Evolutionary conservation across 1,140 invertebrate genomes (phyloP), one percentile per base, ranked within the genome.

Genomic region (Eumeta japonica): DNA sequence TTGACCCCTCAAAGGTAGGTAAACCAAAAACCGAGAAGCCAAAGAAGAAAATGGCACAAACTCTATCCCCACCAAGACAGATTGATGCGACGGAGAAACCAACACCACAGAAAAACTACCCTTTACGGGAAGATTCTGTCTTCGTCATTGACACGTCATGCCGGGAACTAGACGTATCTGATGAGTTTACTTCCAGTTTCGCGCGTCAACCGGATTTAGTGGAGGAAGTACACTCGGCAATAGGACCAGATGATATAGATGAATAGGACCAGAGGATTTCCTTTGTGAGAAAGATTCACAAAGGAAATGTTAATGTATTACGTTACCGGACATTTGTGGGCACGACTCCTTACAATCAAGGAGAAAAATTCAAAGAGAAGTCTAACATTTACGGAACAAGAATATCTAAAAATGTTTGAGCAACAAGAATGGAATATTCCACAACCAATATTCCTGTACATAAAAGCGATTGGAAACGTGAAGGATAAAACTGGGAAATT

Each of bases 1-100:
- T 52, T 27, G 38, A 52, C 18, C 47, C 49, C 15, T 17, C 16
- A 2, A 49, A 49, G 29, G 31, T 50, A 20, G 49, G 43, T 29
- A 50, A 37, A 38, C 10, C 16, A 27, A 24, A 24, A 10, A 10
- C 14, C 11, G 41, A 28, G 10, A 34, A 34, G 9, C 15, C 29
- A 11, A 16, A 24, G 4, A n/a, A 15, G 11, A 16, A 37, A 11
- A 30, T 43, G 2, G 5, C 20, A 24, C 5, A 5, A n/a, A n/a
- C 20, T 7, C 5, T 24, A 7, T n/a, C 37, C 1, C 11, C 34
- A 18, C 42, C 42, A 35, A 45, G 35, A 28, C 31, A 32, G n/a
- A 2, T 28, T 2, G 42, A 45, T 17, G 39, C 39, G 39, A 37
- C 42, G 5, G 11, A 16, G 24, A 36, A 35, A 14, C 42, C 42